Evolutionary conservation across 2,113 vertebrate species (phyloP).

Genomic region (Lophura nycthemera): DNA sequence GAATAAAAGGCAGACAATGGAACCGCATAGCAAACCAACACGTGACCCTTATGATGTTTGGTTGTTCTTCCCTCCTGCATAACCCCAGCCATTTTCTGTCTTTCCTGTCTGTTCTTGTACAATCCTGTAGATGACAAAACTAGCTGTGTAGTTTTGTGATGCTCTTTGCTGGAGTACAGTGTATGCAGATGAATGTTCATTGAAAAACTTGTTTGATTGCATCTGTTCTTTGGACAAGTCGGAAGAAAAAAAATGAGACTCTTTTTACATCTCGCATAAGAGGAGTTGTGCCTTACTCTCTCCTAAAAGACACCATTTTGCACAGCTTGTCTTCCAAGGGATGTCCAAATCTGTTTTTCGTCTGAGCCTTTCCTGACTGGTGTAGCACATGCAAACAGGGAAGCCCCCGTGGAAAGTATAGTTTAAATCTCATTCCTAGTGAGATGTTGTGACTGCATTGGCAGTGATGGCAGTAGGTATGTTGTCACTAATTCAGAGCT

Average conservation of each 20-base stretch:
- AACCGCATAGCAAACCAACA: neutral
- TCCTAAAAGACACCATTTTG: neutral
- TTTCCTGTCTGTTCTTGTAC: slow-evolving; percentile 14
- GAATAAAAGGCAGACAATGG: neutral
- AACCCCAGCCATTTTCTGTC: neutral
- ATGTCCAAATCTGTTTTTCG: neutral
- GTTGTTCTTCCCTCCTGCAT: neutral
- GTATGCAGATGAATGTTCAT: neutral
- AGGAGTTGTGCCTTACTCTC: neutral
- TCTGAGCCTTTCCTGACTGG: neutral
- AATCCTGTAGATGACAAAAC: slow-evolving; percentile 34
- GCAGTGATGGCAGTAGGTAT: neutral
- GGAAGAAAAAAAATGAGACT: neutral
- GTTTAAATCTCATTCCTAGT: neutral
- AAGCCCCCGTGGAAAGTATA: neutral
- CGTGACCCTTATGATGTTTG: neutral
- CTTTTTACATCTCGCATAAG: neutral
- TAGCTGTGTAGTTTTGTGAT: slow-evolving; percentile 52
- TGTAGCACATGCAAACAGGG: neutral
- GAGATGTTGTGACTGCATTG: neutral
- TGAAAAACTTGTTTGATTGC: slow-evolving; percentile 19
- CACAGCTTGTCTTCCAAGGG: neutral
- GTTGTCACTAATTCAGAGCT: neutral
- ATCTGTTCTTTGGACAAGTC: neutral
- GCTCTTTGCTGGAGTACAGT: neutral